These are phyloP conservation scores for Cetonia aurata DNA, from an alignment of 2,888 invertebrate genomes.

Conservation along the genomic window DNA sequence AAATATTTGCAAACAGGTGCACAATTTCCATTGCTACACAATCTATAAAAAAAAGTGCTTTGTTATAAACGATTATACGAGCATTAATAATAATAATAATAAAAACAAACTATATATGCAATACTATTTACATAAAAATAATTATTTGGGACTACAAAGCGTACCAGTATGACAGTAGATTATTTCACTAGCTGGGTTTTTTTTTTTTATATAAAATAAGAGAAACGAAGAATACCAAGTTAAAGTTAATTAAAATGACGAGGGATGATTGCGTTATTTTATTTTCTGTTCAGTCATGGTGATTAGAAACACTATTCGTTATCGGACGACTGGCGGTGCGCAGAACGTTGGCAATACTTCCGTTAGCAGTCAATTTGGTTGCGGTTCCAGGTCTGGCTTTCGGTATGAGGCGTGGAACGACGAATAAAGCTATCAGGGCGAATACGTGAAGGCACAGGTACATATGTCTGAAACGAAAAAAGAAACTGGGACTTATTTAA, in stretches of 20 bases:
- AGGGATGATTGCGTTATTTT: slow-evolving; percentile 11
- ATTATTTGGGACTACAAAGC: slow-evolving; percentile 16
- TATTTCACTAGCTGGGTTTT: slow-evolving; percentile 14
- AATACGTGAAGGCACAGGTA: slow-evolving; percentile 66
- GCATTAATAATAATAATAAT: background rate
- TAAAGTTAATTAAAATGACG: slow-evolving; percentile 38
- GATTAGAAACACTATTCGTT: slow-evolving; percentile 60
- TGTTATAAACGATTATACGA: background rate
- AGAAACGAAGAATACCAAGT: slow-evolving; percentile 20
- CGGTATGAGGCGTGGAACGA: slow-evolving; percentile 63
- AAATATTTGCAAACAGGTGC: background rate
- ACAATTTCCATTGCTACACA: background rate
- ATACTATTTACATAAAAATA: slow-evolving; percentile 13
- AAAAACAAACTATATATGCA: slow-evolving; percentile 14
- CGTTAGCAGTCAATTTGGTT: slow-evolving; percentile 53
- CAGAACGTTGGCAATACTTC: slow-evolving; percentile 60
- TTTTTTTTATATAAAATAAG: slow-evolving; percentile 11
- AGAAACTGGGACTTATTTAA: background rate
- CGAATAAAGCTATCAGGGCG: slow-evolving; percentile 59
- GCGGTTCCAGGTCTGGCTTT: slow-evolving; percentile 53
- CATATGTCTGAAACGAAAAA: slow-evolving; percentile 61
- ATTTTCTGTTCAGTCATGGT: slow-evolving; percentile 59
- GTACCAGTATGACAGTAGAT: slow-evolving; percentile 1
- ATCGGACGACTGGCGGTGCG: slow-evolving; percentile 60
- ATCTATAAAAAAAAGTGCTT: background rate